A percentile compares a stretch with the other conserved stretches of the same genome.
Conservation (phyloP, 2,797 vertebrate species). For the Acanthurus lineatus region DNA sequence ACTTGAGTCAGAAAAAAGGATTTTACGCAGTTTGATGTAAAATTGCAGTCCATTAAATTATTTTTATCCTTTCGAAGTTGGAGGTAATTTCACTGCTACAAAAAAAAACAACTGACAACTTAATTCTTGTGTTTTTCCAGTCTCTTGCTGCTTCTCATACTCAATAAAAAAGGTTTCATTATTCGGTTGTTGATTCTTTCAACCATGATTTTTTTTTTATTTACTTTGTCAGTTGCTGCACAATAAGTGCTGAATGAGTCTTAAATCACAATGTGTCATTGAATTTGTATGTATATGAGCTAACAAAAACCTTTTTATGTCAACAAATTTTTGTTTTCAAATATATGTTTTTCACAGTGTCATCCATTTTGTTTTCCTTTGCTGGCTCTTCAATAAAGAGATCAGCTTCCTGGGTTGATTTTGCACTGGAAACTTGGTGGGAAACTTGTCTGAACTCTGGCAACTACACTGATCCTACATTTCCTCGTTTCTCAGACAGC, state of each 20-base stretch:
- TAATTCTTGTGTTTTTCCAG: background rate
- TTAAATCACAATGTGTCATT: background rate
- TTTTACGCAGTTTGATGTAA: background rate
- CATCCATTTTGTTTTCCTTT: background rate
- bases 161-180: background rate
- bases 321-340: constrained; percentile 16
- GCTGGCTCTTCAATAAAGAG: constrained; percentile 19
- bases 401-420: constrained; percentile 16
- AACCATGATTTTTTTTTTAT: background rate
- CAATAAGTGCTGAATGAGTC: background rate
- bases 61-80: background rate
- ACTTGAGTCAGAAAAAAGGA: background rate
- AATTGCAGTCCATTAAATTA: background rate
- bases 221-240: constrained; percentile 4
- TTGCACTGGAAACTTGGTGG: constrained; percentile 44
- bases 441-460: constrained; percentile 61
- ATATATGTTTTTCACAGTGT: constrained; percentile 34
- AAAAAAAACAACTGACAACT: background rate
- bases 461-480: constrained; percentile 59
- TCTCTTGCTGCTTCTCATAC: background rate
- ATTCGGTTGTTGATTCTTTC: background rate
- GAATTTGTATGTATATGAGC: background rate
- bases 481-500: constrained; percentile 72
- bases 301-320: constrained; percentile 6
- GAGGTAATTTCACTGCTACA: background rate